Base-by-base conservation (phyloP, 2,797 vertebrate species). In the Macropodus opercularis region DNA sequence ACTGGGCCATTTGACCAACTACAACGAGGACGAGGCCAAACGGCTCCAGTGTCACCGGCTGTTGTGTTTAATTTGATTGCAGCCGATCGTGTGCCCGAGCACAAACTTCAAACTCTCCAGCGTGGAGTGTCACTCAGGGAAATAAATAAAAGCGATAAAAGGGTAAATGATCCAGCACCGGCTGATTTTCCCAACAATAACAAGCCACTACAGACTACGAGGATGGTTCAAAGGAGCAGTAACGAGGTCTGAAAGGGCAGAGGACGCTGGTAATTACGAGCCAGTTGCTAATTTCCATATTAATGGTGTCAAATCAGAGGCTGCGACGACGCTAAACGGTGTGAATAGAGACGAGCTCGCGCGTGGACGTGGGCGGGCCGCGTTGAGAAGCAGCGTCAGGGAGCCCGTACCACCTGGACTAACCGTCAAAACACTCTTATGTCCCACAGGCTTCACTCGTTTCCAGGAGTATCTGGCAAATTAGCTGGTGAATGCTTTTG, bases 351-450 rank as follows among this genome's bases (percentile, higher is more conserved):
- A 56, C 5, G 47, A 55, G 32, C 0, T 23, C 14, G 38, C 29
- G 29, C 18, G 4, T 40, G 8, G 31, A 5, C 21, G 26, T 27
- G 66, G 38, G 8, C 19, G 48, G 23, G 29, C 9, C 63, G 13
- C 24, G 56, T 58, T 79, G 85, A 89, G 84, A 81, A 83, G 51
- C 76, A 80, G 80, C 64, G 75, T 74, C 85, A 89, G 80, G 85
- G 83, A 87, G 86, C 87, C 83, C 79, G 85, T 83, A 58, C 90
- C 72, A 73, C 90, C 89, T 91, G 81, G 90, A 89, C 75, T 72
- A 89, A 90, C 85, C 77, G 69, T 80, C 83, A 69, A 34, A 52
- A 87, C 85, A 81, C 75, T 81, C 58, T 81, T 44, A 61, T 38
- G 36, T 66, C 41, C 80, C 77, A 79, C 85, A 83, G 80, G 83